Evolutionary conservation across 2,888 invertebrate species (phyloP).

Genomic region (Ecliptopera silaceata): DNA sequence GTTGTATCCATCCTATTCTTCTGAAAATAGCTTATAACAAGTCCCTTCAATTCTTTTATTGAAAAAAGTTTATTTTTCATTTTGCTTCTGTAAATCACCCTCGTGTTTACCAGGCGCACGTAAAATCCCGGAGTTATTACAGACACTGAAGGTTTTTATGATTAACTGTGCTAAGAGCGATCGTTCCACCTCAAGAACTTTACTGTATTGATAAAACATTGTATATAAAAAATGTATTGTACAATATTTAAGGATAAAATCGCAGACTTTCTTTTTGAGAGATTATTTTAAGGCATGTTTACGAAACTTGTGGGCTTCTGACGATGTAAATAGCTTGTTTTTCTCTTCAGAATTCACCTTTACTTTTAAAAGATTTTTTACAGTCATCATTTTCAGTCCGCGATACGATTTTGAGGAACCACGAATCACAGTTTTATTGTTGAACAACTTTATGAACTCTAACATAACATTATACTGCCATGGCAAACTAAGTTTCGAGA

Average conservation of each 20-base stretch:
- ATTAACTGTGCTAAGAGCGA: constrained; percentile 58
- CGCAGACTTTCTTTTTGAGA: not conserved
- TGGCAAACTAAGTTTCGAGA: no score
- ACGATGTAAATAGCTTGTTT: no score
- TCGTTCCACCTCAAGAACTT: constrained; percentile 59
- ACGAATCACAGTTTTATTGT: no score
- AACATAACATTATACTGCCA: no score
- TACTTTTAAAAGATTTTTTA: no score
- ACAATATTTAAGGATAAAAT: constrained; percentile 2
- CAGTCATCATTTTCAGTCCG: no score
- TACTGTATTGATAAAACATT: constrained; percentile 59
- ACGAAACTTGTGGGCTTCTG: no score
- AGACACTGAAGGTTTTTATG: constrained; percentile 50
- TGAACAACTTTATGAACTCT: no score
- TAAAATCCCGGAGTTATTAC: constrained; percentile 54
- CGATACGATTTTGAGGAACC: no score
- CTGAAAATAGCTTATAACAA: constrained; percentile 6
- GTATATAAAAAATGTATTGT: constrained; percentile 43
- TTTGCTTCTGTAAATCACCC: constrained; percentile 47
- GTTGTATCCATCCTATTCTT: not conserved
- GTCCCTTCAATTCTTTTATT: constrained; percentile 38
- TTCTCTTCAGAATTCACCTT: no score
- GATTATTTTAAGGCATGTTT: no score
- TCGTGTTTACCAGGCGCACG: constrained; percentile 50
- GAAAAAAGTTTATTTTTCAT: constrained; percentile 38